Conservation (phyloP, 1,140 invertebrate species). For the Cecropterus lyciades region DNA sequence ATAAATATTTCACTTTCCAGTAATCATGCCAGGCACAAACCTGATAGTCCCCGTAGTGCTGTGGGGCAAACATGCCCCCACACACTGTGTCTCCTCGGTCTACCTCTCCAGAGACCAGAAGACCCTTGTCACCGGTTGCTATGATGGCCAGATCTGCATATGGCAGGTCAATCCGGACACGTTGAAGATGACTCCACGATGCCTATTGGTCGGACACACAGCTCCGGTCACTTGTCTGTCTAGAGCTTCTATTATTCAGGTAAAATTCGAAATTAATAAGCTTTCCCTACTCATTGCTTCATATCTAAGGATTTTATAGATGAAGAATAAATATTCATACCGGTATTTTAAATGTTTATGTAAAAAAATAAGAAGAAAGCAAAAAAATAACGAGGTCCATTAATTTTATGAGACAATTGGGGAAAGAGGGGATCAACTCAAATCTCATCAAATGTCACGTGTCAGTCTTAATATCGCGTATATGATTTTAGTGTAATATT, state of each 20-base stretch:
- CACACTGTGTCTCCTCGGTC: slow-evolving; percentile 98
- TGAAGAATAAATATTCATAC: too few relatives aligned
- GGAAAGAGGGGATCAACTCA: too few relatives aligned
- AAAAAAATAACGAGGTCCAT: too few relatives aligned
- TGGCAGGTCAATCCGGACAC: slow-evolving; percentile 95
- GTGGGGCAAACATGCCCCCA: slow-evolving; percentile 97
- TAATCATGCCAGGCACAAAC: slow-evolving; percentile 93
- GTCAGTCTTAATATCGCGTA: too few relatives aligned
- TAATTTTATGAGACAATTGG: too few relatives aligned
- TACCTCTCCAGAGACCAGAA: slow-evolving; percentile 96
- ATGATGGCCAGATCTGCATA: slow-evolving; percentile 98
- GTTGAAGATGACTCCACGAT: slow-evolving; percentile 96
- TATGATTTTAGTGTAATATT: too few relatives aligned
- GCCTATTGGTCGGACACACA: slow-evolving; percentile 97
- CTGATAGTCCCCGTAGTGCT: slow-evolving; percentile 98
- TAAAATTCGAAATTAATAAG: slow-evolving; percentile 37
- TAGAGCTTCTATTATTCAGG: slow-evolving; percentile 89
- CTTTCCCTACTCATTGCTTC: too few relatives aligned
- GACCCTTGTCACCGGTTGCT: slow-evolving; percentile 97
- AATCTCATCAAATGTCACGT: too few relatives aligned
- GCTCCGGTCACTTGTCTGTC: slow-evolving; percentile 96
- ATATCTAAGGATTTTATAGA: too few relatives aligned
- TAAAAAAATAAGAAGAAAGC: too few relatives aligned
- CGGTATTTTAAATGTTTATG: too few relatives aligned
- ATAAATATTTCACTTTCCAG: slow-evolving; percentile 41